Percentiles rank a stretch among this genome's conserved stretches.
These are phyloP conservation scores for Dipodomys merriami DNA, from an alignment of 2,113 vertebrate genomes.

Conservation along the genomic window DNA sequence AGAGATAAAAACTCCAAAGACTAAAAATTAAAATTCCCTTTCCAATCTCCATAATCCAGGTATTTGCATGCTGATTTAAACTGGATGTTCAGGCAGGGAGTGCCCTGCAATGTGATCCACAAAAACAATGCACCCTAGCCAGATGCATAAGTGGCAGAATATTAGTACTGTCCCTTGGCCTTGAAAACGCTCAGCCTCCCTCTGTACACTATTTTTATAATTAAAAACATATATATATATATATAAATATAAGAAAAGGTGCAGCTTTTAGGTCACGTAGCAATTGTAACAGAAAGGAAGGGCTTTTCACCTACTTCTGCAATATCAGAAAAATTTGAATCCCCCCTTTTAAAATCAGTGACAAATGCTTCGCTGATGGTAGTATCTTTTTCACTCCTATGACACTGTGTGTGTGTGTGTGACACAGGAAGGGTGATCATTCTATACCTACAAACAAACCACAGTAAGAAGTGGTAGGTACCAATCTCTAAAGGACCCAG, in stretches of 20 bases:
- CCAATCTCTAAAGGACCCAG: background rate
- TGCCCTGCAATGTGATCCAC: background rate
- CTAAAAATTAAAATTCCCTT: conserved; percentile 24
- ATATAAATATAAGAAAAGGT: background rate
- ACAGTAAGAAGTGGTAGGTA: background rate
- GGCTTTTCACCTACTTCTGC: background rate
- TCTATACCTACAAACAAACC: conserved; percentile 48
- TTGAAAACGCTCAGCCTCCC: background rate
- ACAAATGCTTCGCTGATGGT: conserved; percentile 16
- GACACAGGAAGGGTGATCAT: background rate
- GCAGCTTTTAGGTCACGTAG: background rate
- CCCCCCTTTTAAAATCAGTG: conserved; percentile 19
- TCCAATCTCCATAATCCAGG: conserved; percentile 9
- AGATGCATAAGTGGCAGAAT: background rate
- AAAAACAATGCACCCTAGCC: background rate
- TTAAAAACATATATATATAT: no score
- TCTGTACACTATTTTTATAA: no score
- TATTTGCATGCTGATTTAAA: conserved; percentile 36
- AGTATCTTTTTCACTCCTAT: background rate
- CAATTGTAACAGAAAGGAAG: conserved; percentile 37
- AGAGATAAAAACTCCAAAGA: conserved; percentile 18
- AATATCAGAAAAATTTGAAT: conserved; percentile 19
- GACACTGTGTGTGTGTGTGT: conserved; percentile 35
- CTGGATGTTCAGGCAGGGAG: background rate
- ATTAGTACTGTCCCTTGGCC: background rate